These are phyloP conservation scores for Steinernema scapterisci DNA, from an alignment of 2,888 invertebrate genomes.

Conservation along the genomic window DNA sequence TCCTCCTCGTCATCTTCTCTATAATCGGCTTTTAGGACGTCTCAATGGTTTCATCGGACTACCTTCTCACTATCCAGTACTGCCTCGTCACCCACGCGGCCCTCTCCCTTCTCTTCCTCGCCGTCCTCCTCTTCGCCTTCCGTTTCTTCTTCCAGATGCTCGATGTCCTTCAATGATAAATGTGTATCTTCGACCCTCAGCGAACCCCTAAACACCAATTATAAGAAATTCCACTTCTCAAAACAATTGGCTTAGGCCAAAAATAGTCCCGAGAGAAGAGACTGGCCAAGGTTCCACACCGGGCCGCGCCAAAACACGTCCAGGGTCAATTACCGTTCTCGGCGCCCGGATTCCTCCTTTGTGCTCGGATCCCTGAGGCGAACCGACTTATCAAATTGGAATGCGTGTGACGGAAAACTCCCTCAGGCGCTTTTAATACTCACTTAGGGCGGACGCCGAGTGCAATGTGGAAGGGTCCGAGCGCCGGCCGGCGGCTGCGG, in stretches of 20 bases:
- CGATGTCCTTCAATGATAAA: not conserved
- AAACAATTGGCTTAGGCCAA: not conserved
- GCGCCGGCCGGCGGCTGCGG: not conserved
- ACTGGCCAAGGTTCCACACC: no score
- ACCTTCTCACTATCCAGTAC: constrained; percentile 25
- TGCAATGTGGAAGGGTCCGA: constrained; percentile 30
- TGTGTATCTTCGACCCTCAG: no score
- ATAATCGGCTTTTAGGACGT: constrained; percentile 29
- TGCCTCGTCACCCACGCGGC: constrained; percentile 28
- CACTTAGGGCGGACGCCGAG: constrained; percentile 28
- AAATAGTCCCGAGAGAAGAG: not conserved
- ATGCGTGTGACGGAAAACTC: constrained; percentile 32
- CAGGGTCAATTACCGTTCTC: not conserved
- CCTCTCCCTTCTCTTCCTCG: constrained; percentile 25
- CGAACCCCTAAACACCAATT: no score
- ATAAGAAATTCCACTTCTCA: not conserved
- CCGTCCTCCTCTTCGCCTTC: constrained; percentile 1
- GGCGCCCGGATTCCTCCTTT: not conserved
- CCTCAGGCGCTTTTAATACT: constrained; percentile 32
- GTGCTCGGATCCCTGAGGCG: constrained; percentile 12
- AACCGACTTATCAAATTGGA: constrained; percentile 29
- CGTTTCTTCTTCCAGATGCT: constrained; percentile 25
- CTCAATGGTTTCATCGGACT: constrained; percentile 11
- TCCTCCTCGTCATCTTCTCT: no score
- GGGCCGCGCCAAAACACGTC: not conserved